Percentiles rank a stretch among this genome's conserved stretches.
phyloP scores from a whole-genome alignment of 2,797 vertebrate genomes.

The Microchirus variegatus region DNA sequence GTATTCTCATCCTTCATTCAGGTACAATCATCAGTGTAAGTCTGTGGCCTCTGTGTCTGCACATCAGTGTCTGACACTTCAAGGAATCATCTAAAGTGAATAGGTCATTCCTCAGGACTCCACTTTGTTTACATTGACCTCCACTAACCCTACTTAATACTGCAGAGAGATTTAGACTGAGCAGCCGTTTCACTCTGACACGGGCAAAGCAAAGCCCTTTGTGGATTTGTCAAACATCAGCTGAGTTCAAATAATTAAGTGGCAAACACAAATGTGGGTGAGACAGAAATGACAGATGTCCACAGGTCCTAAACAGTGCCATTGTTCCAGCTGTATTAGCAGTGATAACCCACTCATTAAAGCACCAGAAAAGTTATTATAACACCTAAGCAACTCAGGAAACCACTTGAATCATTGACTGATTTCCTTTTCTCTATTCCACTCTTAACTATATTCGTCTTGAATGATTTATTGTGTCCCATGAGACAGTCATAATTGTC shows the following conservation, averaged over 20 bases:
- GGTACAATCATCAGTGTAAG: not conserved
- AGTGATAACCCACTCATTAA: not conserved
- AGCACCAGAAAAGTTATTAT: not conserved
- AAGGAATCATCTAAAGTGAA: slow-evolving; percentile 18
- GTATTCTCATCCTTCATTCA: not conserved
- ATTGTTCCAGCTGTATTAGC: not conserved
- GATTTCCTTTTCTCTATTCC: not conserved
- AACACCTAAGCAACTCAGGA: not conserved
- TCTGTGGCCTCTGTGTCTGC: not conserved
- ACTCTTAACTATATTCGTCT: not conserved
- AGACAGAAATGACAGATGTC: not conserved
- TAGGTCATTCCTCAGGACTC: slow-evolving; percentile 13
- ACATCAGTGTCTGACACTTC: not conserved
- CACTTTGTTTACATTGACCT: slow-evolving; percentile 33
- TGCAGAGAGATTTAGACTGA: slow-evolving; percentile 22
- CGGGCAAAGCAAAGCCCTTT: not conserved
- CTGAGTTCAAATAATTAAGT: slow-evolving; percentile 26
- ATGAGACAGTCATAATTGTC: not conserved
- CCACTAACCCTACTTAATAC: slow-evolving; percentile 33
- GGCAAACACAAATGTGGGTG: not conserved
- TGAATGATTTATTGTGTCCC: not conserved
- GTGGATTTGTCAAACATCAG: slow-evolving; percentile 25
- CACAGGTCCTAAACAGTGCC: not conserved
- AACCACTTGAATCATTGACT: not conserved
- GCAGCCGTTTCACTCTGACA: slow-evolving; percentile 26